Evolutionary conservation across 2,113 vertebrate species (phyloP).

Genomic region (Sialia sialis): DNA sequence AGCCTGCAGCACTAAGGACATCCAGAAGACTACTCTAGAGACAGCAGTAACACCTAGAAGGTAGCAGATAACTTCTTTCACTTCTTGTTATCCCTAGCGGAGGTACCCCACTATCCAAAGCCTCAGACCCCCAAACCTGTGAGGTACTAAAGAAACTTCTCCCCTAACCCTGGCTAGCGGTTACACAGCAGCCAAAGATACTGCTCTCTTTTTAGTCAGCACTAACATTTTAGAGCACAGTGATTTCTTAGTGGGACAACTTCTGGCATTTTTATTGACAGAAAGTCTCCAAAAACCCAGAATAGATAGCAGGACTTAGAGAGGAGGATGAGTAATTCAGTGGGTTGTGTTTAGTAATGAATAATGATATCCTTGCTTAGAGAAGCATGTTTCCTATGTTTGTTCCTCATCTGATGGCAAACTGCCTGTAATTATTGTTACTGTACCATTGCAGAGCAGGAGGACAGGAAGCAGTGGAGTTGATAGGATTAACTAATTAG

Average conservation of each 20-base stretch:
- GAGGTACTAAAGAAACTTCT: neutral
- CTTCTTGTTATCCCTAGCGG: neutral
- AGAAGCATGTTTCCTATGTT: neutral
- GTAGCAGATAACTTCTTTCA: neutral
- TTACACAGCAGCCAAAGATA: neutral
- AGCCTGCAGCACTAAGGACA: neutral
- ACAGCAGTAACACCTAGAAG: neutral
- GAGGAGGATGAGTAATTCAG: conserved; percentile 25
- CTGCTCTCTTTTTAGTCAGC: neutral
- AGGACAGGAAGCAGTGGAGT: neutral
- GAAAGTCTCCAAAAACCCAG: neutral
- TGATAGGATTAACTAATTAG: neutral
- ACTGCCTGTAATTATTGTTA: neutral
- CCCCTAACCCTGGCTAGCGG: neutral
- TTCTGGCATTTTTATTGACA: neutral
- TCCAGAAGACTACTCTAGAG: neutral
- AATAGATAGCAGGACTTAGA: neutral
- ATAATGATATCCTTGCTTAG: neutral
- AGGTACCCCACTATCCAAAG: neutral
- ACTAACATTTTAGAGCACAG: neutral
- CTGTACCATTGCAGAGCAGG: neutral
- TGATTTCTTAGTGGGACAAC: neutral
- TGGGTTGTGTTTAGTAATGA: conserved; percentile 8
- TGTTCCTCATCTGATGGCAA: neutral
- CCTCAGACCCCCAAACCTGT: neutral